A percentile compares a stretch with the other conserved stretches of the same genome.
phyloP scores from a whole-genome alignment of 2,797 vertebrate genomes.

The Diceros bicornis region DNA sequence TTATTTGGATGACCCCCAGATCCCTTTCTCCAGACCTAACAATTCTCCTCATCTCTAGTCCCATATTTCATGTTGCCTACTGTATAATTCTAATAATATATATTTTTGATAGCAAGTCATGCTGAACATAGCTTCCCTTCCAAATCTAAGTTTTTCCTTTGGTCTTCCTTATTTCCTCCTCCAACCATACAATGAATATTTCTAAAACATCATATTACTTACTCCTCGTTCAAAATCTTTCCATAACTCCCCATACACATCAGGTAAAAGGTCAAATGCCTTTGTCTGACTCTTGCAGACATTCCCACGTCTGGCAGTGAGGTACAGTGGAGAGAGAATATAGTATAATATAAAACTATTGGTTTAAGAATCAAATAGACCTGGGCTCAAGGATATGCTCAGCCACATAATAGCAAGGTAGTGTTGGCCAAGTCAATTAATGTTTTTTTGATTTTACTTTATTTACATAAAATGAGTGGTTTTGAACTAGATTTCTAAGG shows the following conservation, averaged over 20 bases:
- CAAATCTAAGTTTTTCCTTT: conserved; percentile 23
- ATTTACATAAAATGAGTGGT: background rate
- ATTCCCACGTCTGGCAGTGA: background rate
- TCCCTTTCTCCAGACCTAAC: conserved; percentile 2
- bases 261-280: background rate
- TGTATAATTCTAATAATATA: background rate
- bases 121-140: background rate
- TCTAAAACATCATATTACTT: conserved; percentile 19
- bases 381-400: background rate
- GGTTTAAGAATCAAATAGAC: background rate
- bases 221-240: background rate
- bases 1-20: background rate
- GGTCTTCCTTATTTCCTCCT: background rate
- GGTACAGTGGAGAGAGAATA: background rate
- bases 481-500: background rate
- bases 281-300: background rate
- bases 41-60: background rate
- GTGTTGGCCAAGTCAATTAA: background rate
- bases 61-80: background rate
- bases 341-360: background rate
- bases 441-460: background rate
- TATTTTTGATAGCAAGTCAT: background rate
- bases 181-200: background rate
- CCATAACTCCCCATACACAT: background rate
- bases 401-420: background rate